These are phyloP conservation scores for Catocala nupta DNA, from an alignment of 2,888 invertebrate species.

Conservation along the genomic window DNA sequence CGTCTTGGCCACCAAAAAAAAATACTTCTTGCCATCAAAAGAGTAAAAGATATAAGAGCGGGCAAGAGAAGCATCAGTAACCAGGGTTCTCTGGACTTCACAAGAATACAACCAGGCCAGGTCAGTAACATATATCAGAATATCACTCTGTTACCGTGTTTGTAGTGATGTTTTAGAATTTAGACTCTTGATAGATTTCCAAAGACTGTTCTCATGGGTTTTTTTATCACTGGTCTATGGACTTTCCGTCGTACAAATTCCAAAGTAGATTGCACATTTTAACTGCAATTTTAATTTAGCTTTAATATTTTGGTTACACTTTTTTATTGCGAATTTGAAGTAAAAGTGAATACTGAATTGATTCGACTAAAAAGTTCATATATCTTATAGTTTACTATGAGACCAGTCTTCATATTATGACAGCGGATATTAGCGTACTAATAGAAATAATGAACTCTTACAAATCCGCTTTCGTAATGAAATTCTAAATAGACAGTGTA, in stretches of 20 bases:
- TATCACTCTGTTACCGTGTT: slow-evolving; percentile 56
- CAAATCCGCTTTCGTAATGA: slow-evolving; percentile 63
- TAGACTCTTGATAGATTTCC: slow-evolving; percentile 62
- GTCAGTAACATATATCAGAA: slow-evolving; percentile 70
- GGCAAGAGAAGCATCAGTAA: slow-evolving; percentile 91
- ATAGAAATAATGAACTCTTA: slow-evolving; percentile 8
- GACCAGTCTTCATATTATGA: slow-evolving; percentile 54
- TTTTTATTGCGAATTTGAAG: slow-evolving; percentile 5
- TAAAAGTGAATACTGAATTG: slow-evolving; percentile 11
- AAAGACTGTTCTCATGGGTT: slow-evolving; percentile 18
- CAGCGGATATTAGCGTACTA: slow-evolving; percentile 55
- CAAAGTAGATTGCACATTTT: slow-evolving; percentile 4
- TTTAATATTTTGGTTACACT: background rate
- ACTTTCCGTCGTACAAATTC: slow-evolving; percentile 7
- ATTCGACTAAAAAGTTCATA: slow-evolving; percentile 15
- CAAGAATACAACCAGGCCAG: slow-evolving; percentile 81
- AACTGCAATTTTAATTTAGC: slow-evolving; percentile 7
- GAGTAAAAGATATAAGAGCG: slow-evolving; percentile 96
- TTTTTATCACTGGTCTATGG: background rate
- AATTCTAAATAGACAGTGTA: slow-evolving; percentile 53
- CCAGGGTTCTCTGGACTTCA: slow-evolving; percentile 82
- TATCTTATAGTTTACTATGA: slow-evolving; percentile 24
- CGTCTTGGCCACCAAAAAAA: slow-evolving; percentile 99
- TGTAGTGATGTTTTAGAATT: slow-evolving; percentile 82
- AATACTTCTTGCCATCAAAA: slow-evolving; percentile 97